Evolutionary conservation across 2,888 invertebrate genomes (phyloP).

Genomic region (Adineta ricciae): DNA sequence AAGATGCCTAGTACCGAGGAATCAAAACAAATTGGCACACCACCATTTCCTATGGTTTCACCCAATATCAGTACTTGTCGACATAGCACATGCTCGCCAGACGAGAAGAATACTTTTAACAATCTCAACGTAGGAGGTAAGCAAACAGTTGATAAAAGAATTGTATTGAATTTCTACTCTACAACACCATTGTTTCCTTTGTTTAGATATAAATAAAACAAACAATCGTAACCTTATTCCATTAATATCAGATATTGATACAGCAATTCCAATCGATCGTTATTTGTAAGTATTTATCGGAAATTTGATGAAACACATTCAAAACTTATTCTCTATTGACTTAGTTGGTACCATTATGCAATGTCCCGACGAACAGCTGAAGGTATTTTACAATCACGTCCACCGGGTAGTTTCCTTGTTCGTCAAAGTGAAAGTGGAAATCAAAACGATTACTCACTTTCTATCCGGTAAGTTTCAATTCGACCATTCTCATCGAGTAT

Average conservation of each 20-base stretch:
- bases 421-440: constrained; percentile 34
- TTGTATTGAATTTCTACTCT: background rate
- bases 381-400: constrained; percentile 18
- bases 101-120: background rate
- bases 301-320: background rate
- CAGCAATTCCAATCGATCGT: background rate
- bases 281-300: constrained; percentile 2
- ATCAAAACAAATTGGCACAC: background rate
- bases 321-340: background rate
- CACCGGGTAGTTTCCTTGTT: constrained; percentile 59
- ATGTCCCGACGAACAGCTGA: constrained; percentile 33
- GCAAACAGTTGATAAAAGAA: background rate
- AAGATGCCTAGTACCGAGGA: background rate
- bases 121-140: background rate
- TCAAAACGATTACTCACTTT: constrained; percentile 32
- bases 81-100: constrained; percentile 5
- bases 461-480: constrained; percentile 23
- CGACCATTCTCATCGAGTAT: too few relatives aligned
- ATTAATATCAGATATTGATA: background rate
- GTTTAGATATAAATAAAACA: background rate
- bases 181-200: background rate
- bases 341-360: constrained; percentile 31
- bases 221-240: background rate
- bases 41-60: background rate
- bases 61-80: background rate